A percentile compares a stretch with the other conserved stretches of the same genome.
phyloP scores from a whole-genome alignment of 2,888 invertebrate genomes.

The Micropterix aruncella region DNA sequence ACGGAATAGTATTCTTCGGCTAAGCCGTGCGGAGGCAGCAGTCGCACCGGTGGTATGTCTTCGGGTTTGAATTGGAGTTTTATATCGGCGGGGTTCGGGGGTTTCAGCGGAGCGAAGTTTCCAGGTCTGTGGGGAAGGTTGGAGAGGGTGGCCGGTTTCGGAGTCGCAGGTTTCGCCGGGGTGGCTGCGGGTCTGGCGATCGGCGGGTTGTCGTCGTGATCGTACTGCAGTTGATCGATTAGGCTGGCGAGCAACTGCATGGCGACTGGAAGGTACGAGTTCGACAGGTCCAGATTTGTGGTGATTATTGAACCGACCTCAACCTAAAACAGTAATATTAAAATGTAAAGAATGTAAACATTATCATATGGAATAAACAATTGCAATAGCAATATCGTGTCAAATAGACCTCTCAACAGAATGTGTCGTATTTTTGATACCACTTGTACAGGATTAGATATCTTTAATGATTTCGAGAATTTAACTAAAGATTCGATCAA shows the following conservation, averaged over 20 bases:
- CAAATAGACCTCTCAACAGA: too few relatives aligned
- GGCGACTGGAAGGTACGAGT: conserved; percentile 50
- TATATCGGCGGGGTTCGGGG: conserved; percentile 24
- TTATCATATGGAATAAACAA: background rate
- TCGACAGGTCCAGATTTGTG: conserved; percentile 36
- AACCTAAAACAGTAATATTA: conserved; percentile 20
- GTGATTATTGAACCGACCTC: conserved; percentile 25
- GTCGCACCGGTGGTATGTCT: background rate
- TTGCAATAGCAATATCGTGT: too few relatives aligned
- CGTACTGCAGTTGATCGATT: conserved; percentile 47
- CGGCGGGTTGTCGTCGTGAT: conserved; percentile 23
- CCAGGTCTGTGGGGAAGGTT: conserved; percentile 36
- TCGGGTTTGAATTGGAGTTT: background rate
- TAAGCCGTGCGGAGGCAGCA: conserved; percentile 18
- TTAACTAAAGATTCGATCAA: too few relatives aligned
- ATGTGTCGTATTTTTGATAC: too few relatives aligned
- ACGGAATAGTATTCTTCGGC: conserved; percentile 25
- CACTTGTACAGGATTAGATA: too few relatives aligned
- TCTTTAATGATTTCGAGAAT: too few relatives aligned
- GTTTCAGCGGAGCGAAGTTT: conserved; percentile 35
- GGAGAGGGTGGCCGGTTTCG: conserved; percentile 14
- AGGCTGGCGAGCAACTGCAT: conserved; percentile 52
- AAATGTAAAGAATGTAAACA: background rate
- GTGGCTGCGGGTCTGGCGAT: conserved; percentile 26
- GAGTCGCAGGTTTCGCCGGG: background rate